phyloP scores from a whole-genome alignment of 2,888 invertebrate species.

The Hydraecia micacea region DNA sequence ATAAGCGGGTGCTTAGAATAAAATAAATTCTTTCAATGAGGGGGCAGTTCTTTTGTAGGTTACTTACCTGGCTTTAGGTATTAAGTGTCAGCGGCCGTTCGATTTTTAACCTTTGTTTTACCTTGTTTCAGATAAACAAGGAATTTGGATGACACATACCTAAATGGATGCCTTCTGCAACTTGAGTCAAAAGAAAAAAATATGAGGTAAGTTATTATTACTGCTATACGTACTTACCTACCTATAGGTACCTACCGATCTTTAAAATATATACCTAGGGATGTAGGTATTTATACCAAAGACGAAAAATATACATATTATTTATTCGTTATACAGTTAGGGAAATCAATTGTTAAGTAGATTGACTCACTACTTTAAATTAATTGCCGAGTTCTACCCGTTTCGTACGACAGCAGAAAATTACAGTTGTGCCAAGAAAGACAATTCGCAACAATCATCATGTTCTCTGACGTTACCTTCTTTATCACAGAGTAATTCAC shows the following conservation, averaged over 20 bases:
- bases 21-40: not conserved
- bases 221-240: not conserved
- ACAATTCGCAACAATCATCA: not conserved
- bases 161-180: conserved; percentile 13
- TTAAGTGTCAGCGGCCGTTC: not conserved
- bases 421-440: not conserved
- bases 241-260: not conserved
- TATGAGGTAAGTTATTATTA: conserved; percentile 60
- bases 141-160: conserved; percentile 75
- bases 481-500: not conserved
- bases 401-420: not conserved
- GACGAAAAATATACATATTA: not conserved
- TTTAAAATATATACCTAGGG: not conserved
- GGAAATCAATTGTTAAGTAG: not conserved
- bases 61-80: not conserved
- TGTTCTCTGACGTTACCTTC: not conserved
- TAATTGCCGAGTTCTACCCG: not conserved
- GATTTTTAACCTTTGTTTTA: conserved; percentile 37
- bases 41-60: too few species aligned
- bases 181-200: conserved; percentile 52
- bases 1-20: not conserved
- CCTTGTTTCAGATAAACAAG: conserved; percentile 80
- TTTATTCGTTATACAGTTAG: too few species aligned
- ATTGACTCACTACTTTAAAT: not conserved
- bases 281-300: too few species aligned